These are phyloP conservation scores for Octodon degus DNA, from an alignment of 2,113 vertebrate genomes.

Conservation along the genomic window DNA sequence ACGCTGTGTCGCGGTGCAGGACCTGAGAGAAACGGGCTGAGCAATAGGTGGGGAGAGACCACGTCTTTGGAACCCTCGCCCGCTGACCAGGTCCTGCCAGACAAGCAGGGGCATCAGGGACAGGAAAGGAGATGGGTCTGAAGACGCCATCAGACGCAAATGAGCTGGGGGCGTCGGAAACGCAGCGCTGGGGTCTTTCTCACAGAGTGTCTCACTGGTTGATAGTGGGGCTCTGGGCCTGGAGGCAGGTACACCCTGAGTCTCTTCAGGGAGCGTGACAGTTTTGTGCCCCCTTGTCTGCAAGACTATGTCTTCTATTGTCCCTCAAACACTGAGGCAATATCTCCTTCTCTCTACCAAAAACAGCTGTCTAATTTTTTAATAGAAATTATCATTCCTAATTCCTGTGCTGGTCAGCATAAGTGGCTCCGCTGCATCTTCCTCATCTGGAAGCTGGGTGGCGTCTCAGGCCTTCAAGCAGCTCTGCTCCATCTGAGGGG, in stretches of 20 bases:
- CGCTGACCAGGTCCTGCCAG: background rate
- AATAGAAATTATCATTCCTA: background rate
- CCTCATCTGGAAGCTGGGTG: background rate
- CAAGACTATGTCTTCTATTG: background rate
- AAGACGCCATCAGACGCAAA: background rate
- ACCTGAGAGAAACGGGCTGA: background rate
- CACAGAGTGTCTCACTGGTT: background rate
- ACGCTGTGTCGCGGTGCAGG: background rate
- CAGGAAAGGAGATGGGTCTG: background rate
- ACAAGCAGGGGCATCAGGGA: background rate
- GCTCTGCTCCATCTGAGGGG: background rate
- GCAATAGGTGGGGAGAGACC: background rate
- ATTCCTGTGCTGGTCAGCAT: background rate
- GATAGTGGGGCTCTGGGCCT: background rate
- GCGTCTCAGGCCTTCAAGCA: too few species aligned
- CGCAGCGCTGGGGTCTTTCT: fast-evolving
- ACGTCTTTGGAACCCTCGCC: fast-evolving
- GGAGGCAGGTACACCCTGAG: background rate
- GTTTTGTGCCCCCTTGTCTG: too few species aligned
- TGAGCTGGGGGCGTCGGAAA: background rate
- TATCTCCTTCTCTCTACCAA: background rate
- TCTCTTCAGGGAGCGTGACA: background rate
- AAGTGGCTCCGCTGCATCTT: fast-evolving
- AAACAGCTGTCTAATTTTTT: background rate
- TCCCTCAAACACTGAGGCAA: background rate